Base-by-base conservation (phyloP, 2,797 vertebrate genomes). In the Parambassis ranga region DNA sequence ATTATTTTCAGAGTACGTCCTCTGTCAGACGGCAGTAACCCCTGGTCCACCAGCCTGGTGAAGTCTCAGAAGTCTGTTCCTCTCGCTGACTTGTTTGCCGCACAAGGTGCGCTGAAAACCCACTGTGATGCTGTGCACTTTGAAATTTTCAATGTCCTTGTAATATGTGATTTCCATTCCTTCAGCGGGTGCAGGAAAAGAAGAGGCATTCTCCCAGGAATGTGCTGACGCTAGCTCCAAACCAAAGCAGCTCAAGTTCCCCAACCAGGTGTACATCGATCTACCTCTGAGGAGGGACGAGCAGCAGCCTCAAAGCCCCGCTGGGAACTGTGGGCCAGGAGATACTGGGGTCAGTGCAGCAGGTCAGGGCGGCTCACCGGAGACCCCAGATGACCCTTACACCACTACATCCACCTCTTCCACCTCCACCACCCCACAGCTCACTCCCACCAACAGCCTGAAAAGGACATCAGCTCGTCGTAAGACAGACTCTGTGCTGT, bases 211-310 rank as follows among this genome's bases (percentile, higher is more conserved):
- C 70, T 38, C 73, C 38, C 69, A 88, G 43, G 94, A 97, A 15
- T 83, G 90, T 80, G 67, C 88, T 2, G 95, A 97, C 58, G 90
- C 75, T 88, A 89, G 75, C 81, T 91, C 90, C 85, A 96, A 95
- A 93, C 94, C 95, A 95, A 97, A 97, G 92, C 94, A 93, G 86
- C 88, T 94, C 63, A 96, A 95, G 87, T 90, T 94, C 71, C 93
- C 95, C 3, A 95, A 90, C 88, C 95, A 95, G 90, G 93, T 95
- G 74, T 95, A 93, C 61, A 92, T 95, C 20, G 93, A 96, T 90
- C 94, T 95, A 93, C 95, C 96, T 94, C 94, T 94, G 83, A 95
- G 95, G 91, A 94, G 93, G 83, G 96, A 97, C 14, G 93, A 95
- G 85, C 94, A 90, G 81, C 88, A 81, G 81, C 74, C 87, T 63